Percentiles rank a stretch among this genome's conserved stretches.
Evolutionary conservation across 1,140 invertebrate species (phyloP).

Genomic region (Andricus grossulariae): DNA sequence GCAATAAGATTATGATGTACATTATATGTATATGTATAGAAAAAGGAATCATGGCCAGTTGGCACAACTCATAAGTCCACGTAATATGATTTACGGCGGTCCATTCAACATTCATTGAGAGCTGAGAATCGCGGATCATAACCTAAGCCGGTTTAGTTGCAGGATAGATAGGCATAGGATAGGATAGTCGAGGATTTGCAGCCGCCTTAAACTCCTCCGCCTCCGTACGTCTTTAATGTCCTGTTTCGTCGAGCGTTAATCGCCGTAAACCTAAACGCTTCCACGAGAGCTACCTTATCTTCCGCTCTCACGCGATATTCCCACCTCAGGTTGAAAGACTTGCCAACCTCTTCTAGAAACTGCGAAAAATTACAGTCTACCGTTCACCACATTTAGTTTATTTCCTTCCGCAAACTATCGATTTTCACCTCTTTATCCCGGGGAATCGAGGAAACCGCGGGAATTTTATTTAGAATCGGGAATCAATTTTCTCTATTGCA

Average conservation of each 20-base stretch:
- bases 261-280: slow-evolving; percentile 25
- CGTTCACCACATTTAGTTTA: neutral
- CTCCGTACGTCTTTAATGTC: slow-evolving; percentile 8
- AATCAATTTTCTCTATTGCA: no score
- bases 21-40: neutral
- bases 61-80: neutral
- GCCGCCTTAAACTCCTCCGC: slow-evolving; percentile 3
- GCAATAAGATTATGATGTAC: neutral
- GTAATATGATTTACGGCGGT: slow-evolving; percentile 7
- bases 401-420: neutral
- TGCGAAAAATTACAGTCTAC: slow-evolving; percentile 3
- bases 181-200: slow-evolving; percentile 1
- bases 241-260: slow-evolving; percentile 22
- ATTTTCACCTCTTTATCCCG: neutral
- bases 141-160: neutral
- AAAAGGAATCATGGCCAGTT: neutral
- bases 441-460: no score
- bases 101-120: neutral
- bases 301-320: slow-evolving; percentile 23
- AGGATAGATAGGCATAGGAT: no score
- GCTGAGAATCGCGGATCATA: neutral
- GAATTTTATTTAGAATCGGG: no score
- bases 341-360: slow-evolving; percentile 10
- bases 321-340: slow-evolving; percentile 11
- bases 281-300: slow-evolving; percentile 24